Evolutionary conservation across 2,888 invertebrate species (phyloP), one percentile per base, ranked within the genome.

Genomic region (Melanophora roralis): DNA sequence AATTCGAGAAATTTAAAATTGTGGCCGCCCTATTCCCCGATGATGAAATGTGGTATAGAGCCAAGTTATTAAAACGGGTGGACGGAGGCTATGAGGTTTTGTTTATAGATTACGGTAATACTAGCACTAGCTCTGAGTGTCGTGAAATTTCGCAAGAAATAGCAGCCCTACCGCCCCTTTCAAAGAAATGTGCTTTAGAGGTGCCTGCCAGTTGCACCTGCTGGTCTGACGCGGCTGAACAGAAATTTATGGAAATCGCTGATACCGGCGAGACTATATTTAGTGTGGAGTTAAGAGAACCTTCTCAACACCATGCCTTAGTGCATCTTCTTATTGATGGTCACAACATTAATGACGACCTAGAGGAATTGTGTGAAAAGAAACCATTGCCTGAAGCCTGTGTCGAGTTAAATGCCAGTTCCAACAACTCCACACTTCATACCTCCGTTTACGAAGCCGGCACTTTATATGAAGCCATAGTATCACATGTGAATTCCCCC

Each of bases 401-500:
- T 1, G 2, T 11, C 14, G 77, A 78, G 6, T 57, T 84, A 34
- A 84, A 62, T 47, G 78, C 53, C 32, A 86, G 82, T 60, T 84
- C 84, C 51, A 82, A 74, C 51, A 73, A 78, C 5, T 81, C 83
- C 3, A 82, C 83, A 14, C 38, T 85, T 60, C 83, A 78, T 7
- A 77, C 83, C 0, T 83, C 83, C 0, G 84, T 82, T 16, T 80
- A 69, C 7, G 85, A 85, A 43, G 75, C 82, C 16, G 83, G 81
- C 8, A 78, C 81, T 21, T 57, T 83, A 7, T 81, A 83, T 12
- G 84, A 91, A 4, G 94, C 93, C 0, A 93, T 92, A 83, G 92
- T 95, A 0, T 94, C 94, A 81, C 94, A 95, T 84, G 91, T 93
- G 0, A 93, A 94, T 86, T 93, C 94, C 0, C 93, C 95, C 0